Evolutionary conservation across 2,888 invertebrate species (phyloP).

Genomic region (Drosophila anomelani): DNA sequence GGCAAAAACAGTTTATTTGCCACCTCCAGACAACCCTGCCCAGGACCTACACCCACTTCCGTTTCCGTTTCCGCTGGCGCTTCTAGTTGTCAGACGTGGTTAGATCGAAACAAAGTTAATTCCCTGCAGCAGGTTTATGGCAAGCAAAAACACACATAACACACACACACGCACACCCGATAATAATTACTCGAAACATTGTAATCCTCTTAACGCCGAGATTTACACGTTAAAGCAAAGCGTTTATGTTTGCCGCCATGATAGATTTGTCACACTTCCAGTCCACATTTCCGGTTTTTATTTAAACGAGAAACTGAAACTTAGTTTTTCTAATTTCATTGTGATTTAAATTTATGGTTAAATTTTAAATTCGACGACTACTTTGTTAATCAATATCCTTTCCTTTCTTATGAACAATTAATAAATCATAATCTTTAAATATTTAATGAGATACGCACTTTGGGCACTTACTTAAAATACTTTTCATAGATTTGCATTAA

Average conservation of each 20-base stretch:
- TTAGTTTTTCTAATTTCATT: neutral
- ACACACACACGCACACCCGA: slow-evolving; percentile 34
- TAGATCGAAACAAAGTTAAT: slow-evolving; percentile 78
- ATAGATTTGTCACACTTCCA: slow-evolving; percentile 32
- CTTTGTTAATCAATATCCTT: neutral
- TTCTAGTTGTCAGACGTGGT: slow-evolving; percentile 62
- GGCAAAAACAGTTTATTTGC: slow-evolving; percentile 54
- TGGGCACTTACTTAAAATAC: neutral
- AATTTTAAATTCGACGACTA: neutral
- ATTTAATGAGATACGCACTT: neutral
- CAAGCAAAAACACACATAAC: slow-evolving; percentile 24
- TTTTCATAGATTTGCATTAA: too few species aligned
- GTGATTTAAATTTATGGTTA: neutral
- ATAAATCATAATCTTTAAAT: slow-evolving; percentile 1
- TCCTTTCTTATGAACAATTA: neutral
- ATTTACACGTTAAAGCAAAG: slow-evolving; percentile 72
- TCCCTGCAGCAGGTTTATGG: slow-evolving; percentile 59
- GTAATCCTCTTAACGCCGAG: slow-evolving; percentile 76
- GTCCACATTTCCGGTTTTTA: neutral
- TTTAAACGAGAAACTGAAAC: neutral
- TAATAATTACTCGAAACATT: slow-evolving; percentile 80
- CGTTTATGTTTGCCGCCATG: slow-evolving; percentile 45
- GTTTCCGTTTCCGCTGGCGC: slow-evolving; percentile 24
- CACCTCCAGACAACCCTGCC: slow-evolving; percentile 1
- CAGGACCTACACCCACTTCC: neutral